Evolutionary conservation across 1,140 invertebrate genomes (phyloP).

Genomic region (Colletes latitarsis): DNA sequence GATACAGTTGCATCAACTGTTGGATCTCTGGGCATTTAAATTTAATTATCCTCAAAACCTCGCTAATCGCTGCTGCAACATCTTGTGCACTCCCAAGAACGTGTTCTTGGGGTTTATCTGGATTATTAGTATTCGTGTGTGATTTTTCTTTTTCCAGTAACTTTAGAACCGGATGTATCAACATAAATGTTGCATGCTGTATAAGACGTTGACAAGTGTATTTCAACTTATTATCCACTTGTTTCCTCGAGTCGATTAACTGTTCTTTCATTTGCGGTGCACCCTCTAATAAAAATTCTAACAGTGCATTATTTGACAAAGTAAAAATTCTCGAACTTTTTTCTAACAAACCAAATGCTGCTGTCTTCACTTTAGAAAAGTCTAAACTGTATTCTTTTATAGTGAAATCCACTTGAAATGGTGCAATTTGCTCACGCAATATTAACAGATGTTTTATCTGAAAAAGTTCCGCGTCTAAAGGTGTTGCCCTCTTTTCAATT

Average conservation of each 20-base stretch:
- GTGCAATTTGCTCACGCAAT: constrained; percentile 97
- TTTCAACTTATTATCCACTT: constrained; percentile 96
- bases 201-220: constrained; percentile 95
- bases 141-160: constrained; percentile 88
- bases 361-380: constrained; percentile 93
- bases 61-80: constrained; percentile 79
- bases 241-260: constrained; percentile 95
- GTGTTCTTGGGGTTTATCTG: constrained; percentile 78
- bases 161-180: constrained; percentile 87
- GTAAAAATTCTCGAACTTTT: constrained; percentile 93
- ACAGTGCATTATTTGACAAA: constrained; percentile 93
- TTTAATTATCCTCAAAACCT: constrained; percentile 88
- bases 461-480: constrained; percentile 96
- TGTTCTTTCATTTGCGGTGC: constrained; percentile 96
- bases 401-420: constrained; percentile 98
- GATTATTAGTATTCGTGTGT: constrained; percentile 78
- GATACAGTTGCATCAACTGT: constrained; percentile 94
- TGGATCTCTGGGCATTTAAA: constrained; percentile 90
- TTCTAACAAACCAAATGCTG: constrained; percentile 92
- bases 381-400: constrained; percentile 95
- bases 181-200: constrained; percentile 87
- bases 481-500: constrained; percentile 86
- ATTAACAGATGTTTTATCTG: constrained; percentile 99
- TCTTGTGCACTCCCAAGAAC: constrained; percentile 80
- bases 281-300: constrained; percentile 95